Evolutionary conservation across 2,888 invertebrate species (phyloP), one percentile per base, ranked within the genome.

Genomic region (Trilocha varians): DNA sequence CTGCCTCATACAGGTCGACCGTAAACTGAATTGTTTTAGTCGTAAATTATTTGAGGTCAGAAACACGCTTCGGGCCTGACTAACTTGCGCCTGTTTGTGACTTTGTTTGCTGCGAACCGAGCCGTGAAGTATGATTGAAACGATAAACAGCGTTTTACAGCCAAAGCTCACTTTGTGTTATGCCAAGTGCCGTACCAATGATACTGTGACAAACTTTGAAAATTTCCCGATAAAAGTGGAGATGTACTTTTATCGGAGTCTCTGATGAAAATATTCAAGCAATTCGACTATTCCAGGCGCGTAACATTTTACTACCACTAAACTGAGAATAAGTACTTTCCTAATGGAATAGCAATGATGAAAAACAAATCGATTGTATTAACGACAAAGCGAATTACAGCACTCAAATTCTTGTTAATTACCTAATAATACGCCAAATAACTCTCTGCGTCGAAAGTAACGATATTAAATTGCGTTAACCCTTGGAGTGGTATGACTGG

Each of bases 381-480:
- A 6, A 25, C 5, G 25, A 25, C 11, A 25, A 25, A 18, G 18
- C 18, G 16, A 14, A 16, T 64, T 60, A 60, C 65, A 65, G 69
- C 72, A 74, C 74, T 78, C 71, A 72, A 80, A 82, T 76, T 74
- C 75, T 71, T 83, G 82, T 82, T 82, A 80, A 78, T 78, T 75
- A 78, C 74, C 62, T 64, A 60, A 63, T 18, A 4, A 62, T 71
- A 70, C 75, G 78, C 73, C 76, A 73, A 78, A 78, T 80, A 82
- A 82, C 80, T 79, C 78, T 77, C 78, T 80, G 74, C 73, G 72
- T 75, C 71, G 74, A 65, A 68, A 78, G 78, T 84, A 84, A 83
- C 83, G 78, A 83, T 84, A 83, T 84, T 84, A 83, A 85, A 83
- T 80, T 83, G 83, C 83, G 84, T 84, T 84, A 83, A 83, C 84